phyloP scores from a whole-genome alignment of 1,140 invertebrate genomes.

The Hyposmocoma kahamanoa region DNA sequence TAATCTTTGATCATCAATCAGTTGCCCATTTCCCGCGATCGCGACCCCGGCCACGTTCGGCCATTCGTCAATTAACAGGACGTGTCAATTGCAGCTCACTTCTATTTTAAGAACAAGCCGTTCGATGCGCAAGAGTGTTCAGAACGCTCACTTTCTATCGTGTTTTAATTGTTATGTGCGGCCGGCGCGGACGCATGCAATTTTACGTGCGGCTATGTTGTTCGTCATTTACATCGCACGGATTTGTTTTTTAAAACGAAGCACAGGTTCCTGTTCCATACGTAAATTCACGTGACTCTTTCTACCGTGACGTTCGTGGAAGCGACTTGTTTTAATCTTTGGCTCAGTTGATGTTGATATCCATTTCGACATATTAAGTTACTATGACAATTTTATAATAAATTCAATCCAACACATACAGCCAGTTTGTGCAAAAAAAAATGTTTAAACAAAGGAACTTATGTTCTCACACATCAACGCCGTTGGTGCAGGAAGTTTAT shows the following conservation, averaged over 20 bases:
- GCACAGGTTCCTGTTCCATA: conserved; percentile 11
- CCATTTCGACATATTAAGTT: no score
- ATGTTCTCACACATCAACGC: no score
- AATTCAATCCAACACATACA: no score
- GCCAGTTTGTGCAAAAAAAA: no score
- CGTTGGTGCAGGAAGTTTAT: no score
- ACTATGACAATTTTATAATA: no score
- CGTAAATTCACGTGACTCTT: not conserved
- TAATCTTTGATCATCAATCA: no score
- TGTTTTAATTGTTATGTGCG: conserved; percentile 68
- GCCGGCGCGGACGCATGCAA: conserved; percentile 52
- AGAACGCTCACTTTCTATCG: conserved; percentile 62
- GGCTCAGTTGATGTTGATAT: no score
- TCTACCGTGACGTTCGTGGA: not conserved
- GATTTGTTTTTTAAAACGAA: conserved; percentile 26
- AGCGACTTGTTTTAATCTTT: no score
- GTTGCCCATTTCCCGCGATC: no score
- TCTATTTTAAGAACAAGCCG: conserved; percentile 49
- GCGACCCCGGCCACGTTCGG: conserved; percentile 15
- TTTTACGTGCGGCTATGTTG: conserved; percentile 66
- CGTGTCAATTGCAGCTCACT: conserved; percentile 47
- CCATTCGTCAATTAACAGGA: conserved; percentile 23
- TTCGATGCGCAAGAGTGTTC: conserved; percentile 27
- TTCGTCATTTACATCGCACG: conserved; percentile 48
- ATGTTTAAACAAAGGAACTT: no score